Conservation (phyloP, 1,140 invertebrate species). For the Zaprionus tsacasi region DNA sequence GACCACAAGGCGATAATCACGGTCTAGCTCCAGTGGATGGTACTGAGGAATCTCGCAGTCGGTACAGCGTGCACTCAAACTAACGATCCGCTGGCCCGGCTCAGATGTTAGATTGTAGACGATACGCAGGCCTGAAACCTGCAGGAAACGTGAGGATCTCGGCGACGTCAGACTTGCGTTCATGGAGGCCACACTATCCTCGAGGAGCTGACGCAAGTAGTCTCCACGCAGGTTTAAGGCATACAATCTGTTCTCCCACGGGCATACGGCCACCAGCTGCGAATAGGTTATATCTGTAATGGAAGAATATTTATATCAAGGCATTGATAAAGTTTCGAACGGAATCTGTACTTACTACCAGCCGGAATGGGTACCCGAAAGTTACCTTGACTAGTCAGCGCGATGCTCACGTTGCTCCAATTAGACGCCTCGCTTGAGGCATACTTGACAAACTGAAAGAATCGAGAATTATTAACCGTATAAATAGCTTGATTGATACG, state of each 20-base stretch:
- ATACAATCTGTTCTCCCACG: slow-evolving; percentile 90
- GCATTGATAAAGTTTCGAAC: no score
- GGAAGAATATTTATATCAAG: slow-evolving; percentile 25
- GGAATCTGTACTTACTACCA: slow-evolving; percentile 53
- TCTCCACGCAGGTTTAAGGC: slow-evolving; percentile 87
- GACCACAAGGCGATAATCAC: slow-evolving; percentile 87
- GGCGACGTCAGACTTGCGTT: slow-evolving; percentile 77
- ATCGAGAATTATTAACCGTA: not conserved
- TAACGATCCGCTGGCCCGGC: slow-evolving; percentile 85
- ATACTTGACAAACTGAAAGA: slow-evolving; percentile 56
- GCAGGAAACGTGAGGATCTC: slow-evolving; percentile 85
- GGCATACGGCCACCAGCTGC: slow-evolving; percentile 88
- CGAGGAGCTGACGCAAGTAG: slow-evolving; percentile 87
- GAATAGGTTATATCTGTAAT: slow-evolving; percentile 87
- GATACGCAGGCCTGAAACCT: slow-evolving; percentile 85
- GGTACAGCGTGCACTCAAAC: slow-evolving; percentile 86
- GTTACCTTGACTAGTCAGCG: slow-evolving; percentile 63
- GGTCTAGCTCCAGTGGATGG: slow-evolving; percentile 83
- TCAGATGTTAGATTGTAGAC: slow-evolving; percentile 85
- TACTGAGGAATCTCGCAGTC: slow-evolving; percentile 88
- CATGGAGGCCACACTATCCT: slow-evolving; percentile 85
- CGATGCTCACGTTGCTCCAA: slow-evolving; percentile 69
- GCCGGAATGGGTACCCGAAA: slow-evolving; percentile 61
- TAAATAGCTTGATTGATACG: not conserved
- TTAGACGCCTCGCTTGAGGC: not conserved